Evolutionary conservation across 2,797 vertebrate species (phyloP).

Genomic region (Parauchenoglanis punctatus): DNA sequence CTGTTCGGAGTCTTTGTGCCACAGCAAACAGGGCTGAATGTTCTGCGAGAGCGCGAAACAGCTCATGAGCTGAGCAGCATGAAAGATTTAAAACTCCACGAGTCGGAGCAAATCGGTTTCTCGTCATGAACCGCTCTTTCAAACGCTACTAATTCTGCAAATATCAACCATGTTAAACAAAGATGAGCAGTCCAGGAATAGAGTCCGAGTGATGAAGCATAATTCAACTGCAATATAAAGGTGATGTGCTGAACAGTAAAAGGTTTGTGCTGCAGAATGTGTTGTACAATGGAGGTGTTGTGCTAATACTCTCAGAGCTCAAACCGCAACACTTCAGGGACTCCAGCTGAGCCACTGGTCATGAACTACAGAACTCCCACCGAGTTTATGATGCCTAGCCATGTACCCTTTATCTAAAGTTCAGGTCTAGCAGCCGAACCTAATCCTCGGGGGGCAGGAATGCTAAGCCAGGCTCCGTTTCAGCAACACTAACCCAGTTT

Average conservation of each 20-base stretch:
- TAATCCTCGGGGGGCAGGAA: not conserved
- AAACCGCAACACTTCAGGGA: not conserved
- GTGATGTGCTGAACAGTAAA: not conserved
- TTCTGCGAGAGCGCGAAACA: not conserved
- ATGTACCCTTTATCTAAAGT: constrained; percentile 5
- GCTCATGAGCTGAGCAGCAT: not conserved
- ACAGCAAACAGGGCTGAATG: constrained; percentile 21
- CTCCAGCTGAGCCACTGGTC: not conserved
- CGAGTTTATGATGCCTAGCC: constrained; percentile 5
- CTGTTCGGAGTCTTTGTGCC: constrained; percentile 44
- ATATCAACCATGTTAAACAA: not conserved
- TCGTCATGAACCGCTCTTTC: not conserved
- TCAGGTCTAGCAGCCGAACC: constrained; percentile 3
- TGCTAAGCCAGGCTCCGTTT: not conserved
- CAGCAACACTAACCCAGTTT: not conserved
- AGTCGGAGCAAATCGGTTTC: not conserved
- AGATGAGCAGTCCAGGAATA: not conserved
- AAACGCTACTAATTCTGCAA: not conserved
- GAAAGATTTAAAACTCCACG: not conserved
- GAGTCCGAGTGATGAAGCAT: not conserved
- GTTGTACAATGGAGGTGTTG: not conserved
- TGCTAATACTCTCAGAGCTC: not conserved
- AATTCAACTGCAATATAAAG: not conserved
- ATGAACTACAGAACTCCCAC: not conserved
- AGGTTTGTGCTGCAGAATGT: not conserved